Evolutionary conservation across 2,888 invertebrate species (phyloP).

Genomic region (Dromius quadrimaculatus): DNA sequence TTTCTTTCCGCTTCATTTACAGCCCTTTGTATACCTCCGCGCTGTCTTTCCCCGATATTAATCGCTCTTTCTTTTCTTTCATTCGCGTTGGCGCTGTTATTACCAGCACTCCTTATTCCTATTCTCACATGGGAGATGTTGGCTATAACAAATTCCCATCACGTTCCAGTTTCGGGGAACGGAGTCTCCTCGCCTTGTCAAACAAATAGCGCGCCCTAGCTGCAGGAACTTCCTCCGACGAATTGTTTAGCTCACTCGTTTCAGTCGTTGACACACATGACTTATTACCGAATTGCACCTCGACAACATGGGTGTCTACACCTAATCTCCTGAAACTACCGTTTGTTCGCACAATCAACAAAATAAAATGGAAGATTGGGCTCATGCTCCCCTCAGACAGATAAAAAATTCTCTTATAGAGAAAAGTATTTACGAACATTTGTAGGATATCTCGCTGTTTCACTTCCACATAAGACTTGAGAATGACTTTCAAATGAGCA

Average conservation of each 20-base stretch:
- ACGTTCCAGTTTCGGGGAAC: slow-evolving; percentile 55
- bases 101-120: slow-evolving; percentile 58
- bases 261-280: slow-evolving; percentile 17
- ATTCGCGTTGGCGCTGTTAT: slow-evolving; percentile 58
- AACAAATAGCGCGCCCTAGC: slow-evolving; percentile 40
- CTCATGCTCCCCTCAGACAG: too few relatives aligned
- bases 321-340: slow-evolving; percentile 5
- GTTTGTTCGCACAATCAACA: slow-evolving; percentile 5
- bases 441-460: too few relatives aligned
- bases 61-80: slow-evolving; percentile 59
- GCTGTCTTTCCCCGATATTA: slow-evolving; percentile 59
- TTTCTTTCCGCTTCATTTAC: slow-evolving; percentile 58
- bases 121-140: slow-evolving; percentile 60
- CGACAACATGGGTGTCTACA: neutral
- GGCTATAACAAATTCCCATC: slow-evolving; percentile 59
- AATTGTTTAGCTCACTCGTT: slow-evolving; percentile 7
- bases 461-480: too few relatives aligned
- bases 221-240: neutral
- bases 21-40: slow-evolving; percentile 55
- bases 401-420: too few relatives aligned
- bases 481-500: too few relatives aligned
- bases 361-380: slow-evolving; percentile 9
- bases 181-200: slow-evolving; percentile 34
- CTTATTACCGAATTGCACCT: neutral
- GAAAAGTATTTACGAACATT: too few relatives aligned